A percentile compares a stretch with the other conserved stretches of the same genome.
Conservation (phyloP, 2,888 invertebrate genomes). For the Dynastes maya region DNA sequence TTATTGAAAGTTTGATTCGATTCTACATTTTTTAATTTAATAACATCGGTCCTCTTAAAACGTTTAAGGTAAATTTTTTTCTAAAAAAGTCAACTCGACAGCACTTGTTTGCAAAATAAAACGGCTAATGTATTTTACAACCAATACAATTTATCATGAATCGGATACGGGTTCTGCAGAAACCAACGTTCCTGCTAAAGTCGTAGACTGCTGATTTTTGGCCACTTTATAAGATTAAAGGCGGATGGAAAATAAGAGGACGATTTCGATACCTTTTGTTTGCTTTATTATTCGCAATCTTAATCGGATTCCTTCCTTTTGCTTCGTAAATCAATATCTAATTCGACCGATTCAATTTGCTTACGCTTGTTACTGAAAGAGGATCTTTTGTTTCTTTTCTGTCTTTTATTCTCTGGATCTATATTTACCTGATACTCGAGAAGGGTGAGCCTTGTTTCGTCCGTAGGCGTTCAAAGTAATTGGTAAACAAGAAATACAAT, state of each 20-base stretch:
- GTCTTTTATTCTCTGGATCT: neutral
- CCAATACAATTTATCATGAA: constrained; percentile 13
- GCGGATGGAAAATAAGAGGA: constrained; percentile 28
- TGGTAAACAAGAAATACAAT: constrained; percentile 18
- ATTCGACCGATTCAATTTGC: constrained; percentile 40
- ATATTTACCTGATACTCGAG: constrained; percentile 26
- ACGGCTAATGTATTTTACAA: constrained; percentile 7
- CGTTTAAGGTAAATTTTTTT: neutral
- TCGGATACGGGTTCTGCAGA: neutral
- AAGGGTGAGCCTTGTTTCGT: constrained; percentile 26
- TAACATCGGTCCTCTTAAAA: too few relatives aligned
- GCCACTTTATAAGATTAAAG: constrained; percentile 43
- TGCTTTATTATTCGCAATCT: constrained; percentile 36
- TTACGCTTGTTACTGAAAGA: constrained; percentile 30
- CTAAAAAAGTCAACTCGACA: neutral
- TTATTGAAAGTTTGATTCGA: too few relatives aligned
- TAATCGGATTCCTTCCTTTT: constrained; percentile 35
- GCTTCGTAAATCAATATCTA: constrained; percentile 35
- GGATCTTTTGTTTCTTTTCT: neutral
- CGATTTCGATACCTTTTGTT: constrained; percentile 32
- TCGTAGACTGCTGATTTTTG: constrained; percentile 18
- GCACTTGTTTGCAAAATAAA: constrained; percentile 5
- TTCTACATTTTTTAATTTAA: too few relatives aligned
- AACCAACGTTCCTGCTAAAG: neutral
- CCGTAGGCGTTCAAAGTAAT: constrained; percentile 5